These are phyloP conservation scores for Amazona finschi DNA, from an alignment of 2,797 vertebrate genomes.

Conservation along the genomic window DNA sequence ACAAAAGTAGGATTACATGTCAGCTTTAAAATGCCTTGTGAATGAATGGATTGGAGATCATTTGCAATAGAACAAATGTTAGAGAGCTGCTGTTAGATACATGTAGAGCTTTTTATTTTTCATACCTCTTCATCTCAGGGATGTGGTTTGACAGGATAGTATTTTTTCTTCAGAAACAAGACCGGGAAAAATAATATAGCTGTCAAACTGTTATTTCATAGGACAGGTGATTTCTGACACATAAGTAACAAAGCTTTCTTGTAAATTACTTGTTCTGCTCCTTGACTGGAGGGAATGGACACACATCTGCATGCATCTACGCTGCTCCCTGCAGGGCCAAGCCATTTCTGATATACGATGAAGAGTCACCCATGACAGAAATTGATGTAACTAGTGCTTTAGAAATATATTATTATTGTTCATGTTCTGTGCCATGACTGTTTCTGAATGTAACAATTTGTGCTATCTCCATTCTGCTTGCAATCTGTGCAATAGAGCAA, in stretches of 20 bases:
- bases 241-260: not conserved
- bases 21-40: not conserved
- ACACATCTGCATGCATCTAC: not conserved
- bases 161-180: constrained; percentile 13
- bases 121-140: not conserved
- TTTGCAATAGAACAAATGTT: not conserved
- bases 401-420: not conserved
- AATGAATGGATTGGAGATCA: not conserved
- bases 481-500: not conserved
- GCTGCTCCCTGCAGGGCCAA: not conserved
- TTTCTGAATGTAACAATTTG: not conserved
- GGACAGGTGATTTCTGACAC: not conserved
- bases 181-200: not conserved
- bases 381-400: not conserved
- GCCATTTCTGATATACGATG: not conserved
- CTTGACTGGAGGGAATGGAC: not conserved
- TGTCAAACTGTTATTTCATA: not conserved
- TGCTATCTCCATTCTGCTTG: not conserved
- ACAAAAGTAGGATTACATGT: not conserved
- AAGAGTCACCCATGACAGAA: not conserved
- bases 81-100: not conserved
- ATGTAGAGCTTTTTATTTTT: constrained; percentile 7
- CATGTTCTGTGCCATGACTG: not conserved
- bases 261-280: not conserved
- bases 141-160: constrained; percentile 2